These are phyloP conservation scores for Adoxophyes honmai DNA, from an alignment of 1,140 invertebrate genomes.

Conservation along the genomic window DNA sequence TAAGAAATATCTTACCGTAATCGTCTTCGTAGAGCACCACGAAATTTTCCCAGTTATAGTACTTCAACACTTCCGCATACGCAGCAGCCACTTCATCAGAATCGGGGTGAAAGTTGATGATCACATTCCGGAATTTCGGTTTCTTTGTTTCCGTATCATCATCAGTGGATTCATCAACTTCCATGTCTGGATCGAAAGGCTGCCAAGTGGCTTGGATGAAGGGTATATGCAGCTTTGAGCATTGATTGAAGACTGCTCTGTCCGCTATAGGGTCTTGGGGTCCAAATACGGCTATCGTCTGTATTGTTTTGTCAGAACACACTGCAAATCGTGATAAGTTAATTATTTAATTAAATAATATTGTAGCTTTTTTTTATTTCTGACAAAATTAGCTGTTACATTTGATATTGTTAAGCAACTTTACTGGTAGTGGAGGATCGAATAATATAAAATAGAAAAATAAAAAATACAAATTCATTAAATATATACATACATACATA, in stretches of 20 bases:
- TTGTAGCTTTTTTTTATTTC: too few species aligned
- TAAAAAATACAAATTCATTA: too few species aligned
- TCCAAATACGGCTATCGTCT: slow-evolving; percentile 83
- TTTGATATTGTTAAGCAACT: too few species aligned
- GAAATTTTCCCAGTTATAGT: slow-evolving; percentile 86
- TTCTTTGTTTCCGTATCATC: slow-evolving; percentile 18
- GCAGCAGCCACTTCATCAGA: slow-evolving; percentile 81
- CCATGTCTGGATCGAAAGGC: slow-evolving; percentile 57
- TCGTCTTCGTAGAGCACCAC: slow-evolving; percentile 80
- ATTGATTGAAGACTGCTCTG: slow-evolving; percentile 84
- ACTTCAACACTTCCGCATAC: slow-evolving; percentile 81
- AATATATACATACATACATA: too few species aligned
- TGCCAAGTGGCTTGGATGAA: slow-evolving; percentile 86
- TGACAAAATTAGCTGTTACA: too few species aligned
- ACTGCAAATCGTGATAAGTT: too few species aligned
- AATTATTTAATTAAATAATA: too few species aligned
- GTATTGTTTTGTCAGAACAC: slow-evolving; percentile 80
- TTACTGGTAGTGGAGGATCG: too few species aligned
- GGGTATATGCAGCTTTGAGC: slow-evolving; percentile 83
- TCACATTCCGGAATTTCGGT: slow-evolving; percentile 47
- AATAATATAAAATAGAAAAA: too few species aligned
- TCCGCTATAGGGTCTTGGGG: slow-evolving; percentile 81
- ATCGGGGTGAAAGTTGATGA: slow-evolving; percentile 84
- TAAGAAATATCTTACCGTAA: slow-evolving; percentile 78
- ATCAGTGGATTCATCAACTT: slow-evolving; percentile 18